Percentiles rank a stretch among this genome's conserved stretches.
Conservation (phyloP, 2,888 invertebrate genomes). For the Nematopogon swammerdamellus region DNA sequence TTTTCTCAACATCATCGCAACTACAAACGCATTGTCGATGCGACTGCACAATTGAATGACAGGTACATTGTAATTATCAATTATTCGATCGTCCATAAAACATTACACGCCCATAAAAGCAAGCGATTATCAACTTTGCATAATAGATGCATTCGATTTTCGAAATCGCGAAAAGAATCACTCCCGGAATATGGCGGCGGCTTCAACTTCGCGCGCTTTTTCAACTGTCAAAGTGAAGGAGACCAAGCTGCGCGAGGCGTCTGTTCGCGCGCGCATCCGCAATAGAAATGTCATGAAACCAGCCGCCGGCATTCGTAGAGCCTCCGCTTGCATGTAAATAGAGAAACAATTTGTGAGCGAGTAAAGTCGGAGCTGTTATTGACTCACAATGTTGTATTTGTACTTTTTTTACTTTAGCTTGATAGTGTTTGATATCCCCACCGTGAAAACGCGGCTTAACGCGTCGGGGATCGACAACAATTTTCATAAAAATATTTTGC, state of each 20-base stretch:
- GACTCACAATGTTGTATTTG: background rate
- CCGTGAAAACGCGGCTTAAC: background rate
- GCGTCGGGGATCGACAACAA: background rate
- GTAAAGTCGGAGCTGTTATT: background rate
- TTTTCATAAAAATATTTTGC: too few relatives aligned
- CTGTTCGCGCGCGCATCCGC: constrained; percentile 11
- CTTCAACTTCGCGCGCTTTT: background rate
- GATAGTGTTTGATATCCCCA: background rate
- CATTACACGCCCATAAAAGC: background rate
- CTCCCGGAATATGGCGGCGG: background rate
- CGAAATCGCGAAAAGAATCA: background rate
- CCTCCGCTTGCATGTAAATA: background rate
- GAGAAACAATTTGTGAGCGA: background rate
- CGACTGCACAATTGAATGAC: background rate
- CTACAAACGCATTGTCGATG: background rate
- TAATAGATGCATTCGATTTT: background rate
- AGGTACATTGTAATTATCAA: background rate
- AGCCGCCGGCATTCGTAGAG: background rate
- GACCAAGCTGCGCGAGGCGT: constrained; percentile 2
- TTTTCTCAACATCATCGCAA: background rate
- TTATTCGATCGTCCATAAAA: background rate
- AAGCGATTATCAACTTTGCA: background rate
- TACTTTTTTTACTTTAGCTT: background rate
- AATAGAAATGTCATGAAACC: constrained; percentile 9
- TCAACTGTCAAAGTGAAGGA: background rate